Conservation (phyloP, 2,797 vertebrate species). For the Mus spretus region DNA sequence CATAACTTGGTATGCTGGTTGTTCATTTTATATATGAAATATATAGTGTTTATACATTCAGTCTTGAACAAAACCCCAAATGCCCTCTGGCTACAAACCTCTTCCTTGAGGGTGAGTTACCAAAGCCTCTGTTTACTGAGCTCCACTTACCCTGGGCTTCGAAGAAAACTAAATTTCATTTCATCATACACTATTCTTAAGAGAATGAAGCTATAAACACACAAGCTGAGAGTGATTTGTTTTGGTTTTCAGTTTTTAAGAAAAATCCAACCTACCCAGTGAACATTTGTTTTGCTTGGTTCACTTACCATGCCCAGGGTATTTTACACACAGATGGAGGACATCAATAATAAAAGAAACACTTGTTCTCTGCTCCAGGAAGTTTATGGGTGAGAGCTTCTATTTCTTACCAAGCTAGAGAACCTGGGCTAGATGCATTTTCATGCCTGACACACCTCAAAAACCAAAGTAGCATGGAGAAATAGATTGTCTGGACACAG, state of each 20-base stretch:
- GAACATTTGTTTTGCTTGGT: constrained; percentile 28
- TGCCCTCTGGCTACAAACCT: background rate
- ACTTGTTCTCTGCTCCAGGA: background rate
- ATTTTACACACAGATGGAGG: background rate
- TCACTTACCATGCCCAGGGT: background rate
- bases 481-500: background rate
- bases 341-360: background rate
- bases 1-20: background rate
- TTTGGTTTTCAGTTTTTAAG: constrained; percentile 23
- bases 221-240: background rate
- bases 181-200: background rate
- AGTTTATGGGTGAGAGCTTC: background rate
- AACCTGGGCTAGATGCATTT: background rate
- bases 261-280: background rate
- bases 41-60: constrained; percentile 45
- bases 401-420: background rate
- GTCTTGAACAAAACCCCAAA: background rate
- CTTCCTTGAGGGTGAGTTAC: background rate
- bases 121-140: background rate
- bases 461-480: background rate
- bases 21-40: constrained; percentile 23
- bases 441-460: background rate
- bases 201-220: background rate
- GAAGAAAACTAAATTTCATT: constrained; percentile 33
- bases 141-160: constrained; percentile 21